Evolutionary conservation across 2,888 invertebrate genomes (phyloP).

Genomic region (Alsophila aescularia): DNA sequence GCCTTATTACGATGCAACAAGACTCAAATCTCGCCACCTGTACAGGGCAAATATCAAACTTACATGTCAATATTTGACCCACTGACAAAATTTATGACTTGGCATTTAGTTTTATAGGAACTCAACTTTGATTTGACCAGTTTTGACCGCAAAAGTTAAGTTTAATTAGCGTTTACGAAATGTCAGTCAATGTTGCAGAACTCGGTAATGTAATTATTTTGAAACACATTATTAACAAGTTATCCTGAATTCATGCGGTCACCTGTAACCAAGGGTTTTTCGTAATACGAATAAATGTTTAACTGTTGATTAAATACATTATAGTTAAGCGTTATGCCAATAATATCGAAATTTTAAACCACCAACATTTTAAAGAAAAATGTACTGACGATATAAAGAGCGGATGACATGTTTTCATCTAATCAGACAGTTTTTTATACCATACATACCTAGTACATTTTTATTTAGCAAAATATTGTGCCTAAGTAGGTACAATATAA

Average conservation of each 20-base stretch:
- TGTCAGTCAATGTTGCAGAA: constrained; percentile 16
- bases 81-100: constrained; percentile 50
- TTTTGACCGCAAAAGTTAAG: constrained; percentile 27
- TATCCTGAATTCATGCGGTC: neutral
- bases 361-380: too few species aligned
- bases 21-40: neutral
- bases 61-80: constrained; percentile 65
- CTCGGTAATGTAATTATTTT: constrained; percentile 9
- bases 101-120: constrained; percentile 29
- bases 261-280: neutral
- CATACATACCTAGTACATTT: too few species aligned
- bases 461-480: too few species aligned
- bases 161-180: constrained; percentile 30
- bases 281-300: neutral
- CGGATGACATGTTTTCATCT: too few species aligned
- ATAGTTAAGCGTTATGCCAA: too few species aligned
- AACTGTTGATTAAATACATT: too few species aligned
- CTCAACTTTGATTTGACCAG: constrained; percentile 31
- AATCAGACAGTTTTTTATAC: too few species aligned
- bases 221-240: constrained; percentile 5
- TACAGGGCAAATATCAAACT: constrained; percentile 39
- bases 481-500: too few species aligned
- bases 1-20: neutral
- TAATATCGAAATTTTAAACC: too few species aligned
- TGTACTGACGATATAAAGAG: too few species aligned